Percentiles rank a stretch among this genome's conserved stretches.
Conservation (phyloP, 35 echinoderm and acorn worm species). For the Apostichopus californicus region DNA sequence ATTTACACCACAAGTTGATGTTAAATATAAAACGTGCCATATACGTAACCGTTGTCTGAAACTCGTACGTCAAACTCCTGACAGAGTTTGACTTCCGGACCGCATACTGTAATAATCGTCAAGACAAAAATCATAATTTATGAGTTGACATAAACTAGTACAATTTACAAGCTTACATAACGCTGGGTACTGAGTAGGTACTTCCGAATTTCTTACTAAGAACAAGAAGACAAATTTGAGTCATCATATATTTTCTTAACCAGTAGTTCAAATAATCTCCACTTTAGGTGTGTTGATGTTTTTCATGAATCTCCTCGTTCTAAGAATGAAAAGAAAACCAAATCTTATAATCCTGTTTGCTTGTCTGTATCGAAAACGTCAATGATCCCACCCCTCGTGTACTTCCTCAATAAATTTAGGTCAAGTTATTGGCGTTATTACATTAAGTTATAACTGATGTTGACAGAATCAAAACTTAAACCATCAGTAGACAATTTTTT, state of each 20-base stretch:
- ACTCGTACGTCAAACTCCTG: neutral
- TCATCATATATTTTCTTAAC: neutral
- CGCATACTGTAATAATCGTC: neutral
- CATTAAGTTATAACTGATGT: neutral
- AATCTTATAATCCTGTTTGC: neutral
- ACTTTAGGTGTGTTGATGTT: conserved; percentile 16
- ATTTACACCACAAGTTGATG: no score
- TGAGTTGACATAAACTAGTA: neutral
- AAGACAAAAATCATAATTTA: neutral
- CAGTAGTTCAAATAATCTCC: conserved; percentile 7
- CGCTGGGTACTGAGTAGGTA: neutral
- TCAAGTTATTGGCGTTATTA: neutral
- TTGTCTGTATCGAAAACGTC: neutral
- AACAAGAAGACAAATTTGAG: neutral
- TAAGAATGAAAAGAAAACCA: neutral
- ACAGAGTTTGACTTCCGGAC: neutral
- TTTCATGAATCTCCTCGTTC: neutral
- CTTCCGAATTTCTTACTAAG: neutral
- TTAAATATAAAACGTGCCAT: no score
- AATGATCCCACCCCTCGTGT: neutral
- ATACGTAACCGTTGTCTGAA: no score
- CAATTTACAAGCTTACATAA: neutral
- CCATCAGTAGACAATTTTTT: no score
- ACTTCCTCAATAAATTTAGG: conserved; percentile 14
- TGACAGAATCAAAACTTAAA: neutral